Evolutionary conservation across 2,797 vertebrate species (phyloP), one percentile per base, ranked within the genome.

Genomic region (Anas georgica): DNA sequence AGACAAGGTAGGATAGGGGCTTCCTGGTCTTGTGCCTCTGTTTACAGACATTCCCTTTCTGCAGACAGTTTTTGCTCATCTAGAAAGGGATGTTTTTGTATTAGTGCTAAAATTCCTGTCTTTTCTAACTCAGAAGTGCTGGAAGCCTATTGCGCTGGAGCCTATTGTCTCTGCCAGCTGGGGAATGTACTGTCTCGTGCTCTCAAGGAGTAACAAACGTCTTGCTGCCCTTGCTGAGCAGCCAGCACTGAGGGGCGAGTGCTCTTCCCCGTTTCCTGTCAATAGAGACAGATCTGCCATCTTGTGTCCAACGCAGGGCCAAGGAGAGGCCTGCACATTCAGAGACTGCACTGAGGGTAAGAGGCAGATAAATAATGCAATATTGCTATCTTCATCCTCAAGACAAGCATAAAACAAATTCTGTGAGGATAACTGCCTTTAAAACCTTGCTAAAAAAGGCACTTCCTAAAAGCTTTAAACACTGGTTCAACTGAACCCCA

Each of bases 371-470:
- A 90, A 90, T 86, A 67, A 90, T 58, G 39, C 77, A 92, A 82
- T 50, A 39, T 63, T 9, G 2, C 74, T 92, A 9, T 50, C 55
- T 92, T 90, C 90, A 78, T 91, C 73, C 69, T 90, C 76, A 79
- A 90, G 74, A 83, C 73, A 94, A 91, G 91, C 43, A 76, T 45
- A 84, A 92, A 83, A 67, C 60, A 70, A 70, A 37, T 79, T 91
- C 83, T 83, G 55, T 88, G 74, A 91, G 43, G 59, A 82, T 76
- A 91, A 74, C 3, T 77, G 80, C 81, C 91, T 96, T 95, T 86
- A 91, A 94, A 95, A 70, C n/a, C 74, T 90, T 76, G 69, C 77
- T 91, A 91, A 88, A 95, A 88, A 72, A 86, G 46, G 52, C 17
- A 37, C 22, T 66, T 93, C 73, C 70, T 77, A 79, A 90, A 92